Evolutionary conservation across 1,140 invertebrate species (phyloP), one percentile per base, ranked within the genome.

Genomic region (Nomia melanderi): DNA sequence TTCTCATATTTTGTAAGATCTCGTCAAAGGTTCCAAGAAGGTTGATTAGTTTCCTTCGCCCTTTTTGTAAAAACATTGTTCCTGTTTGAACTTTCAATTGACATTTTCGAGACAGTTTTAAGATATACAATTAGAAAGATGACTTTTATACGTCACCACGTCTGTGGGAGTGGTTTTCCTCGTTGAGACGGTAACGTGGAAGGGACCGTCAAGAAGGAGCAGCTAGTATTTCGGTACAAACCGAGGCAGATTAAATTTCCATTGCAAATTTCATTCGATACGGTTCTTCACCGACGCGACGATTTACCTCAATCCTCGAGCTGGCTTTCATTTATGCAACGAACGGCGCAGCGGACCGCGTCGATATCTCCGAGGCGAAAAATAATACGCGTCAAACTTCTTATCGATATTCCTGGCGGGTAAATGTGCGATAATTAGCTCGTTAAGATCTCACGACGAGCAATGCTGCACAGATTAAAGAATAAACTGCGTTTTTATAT

Each of bases 261-360:
- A 85, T 85, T 84, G 82, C 71, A 85, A 84, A 85, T 85, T 81
- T 85, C 83, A 84, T 85, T 85, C 82, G 72, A 69, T 76, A 83
- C 67, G 62, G 73, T 29, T 64, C 47, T 63, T 74, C 80, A n/a
- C 27, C 70, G 36, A 72, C 71, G 56, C 47, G 81, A 82, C 77
- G 69, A 83, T 78, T 64, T 27, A 31, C 57, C 41, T 47, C 41
- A 36, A 17, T 29, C 29, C 33, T 23, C 7, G 14, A 7, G 23
- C 23, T 59, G 64, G 9, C 67, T 57, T 56, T 67, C 76, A 70
- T 72, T 81, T 81, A 77, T 79, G 79, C 74, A 59, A 50, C 27
- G n/a, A 50, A 31, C 66, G 79, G 59, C 63, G 78, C 66, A 73
- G 59, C 63, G 78, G 65, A 54, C 41, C 53, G 31, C 75, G 60